Base-by-base conservation (phyloP, 2,888 invertebrate genomes). In the Cantharis lateralis region DNA sequence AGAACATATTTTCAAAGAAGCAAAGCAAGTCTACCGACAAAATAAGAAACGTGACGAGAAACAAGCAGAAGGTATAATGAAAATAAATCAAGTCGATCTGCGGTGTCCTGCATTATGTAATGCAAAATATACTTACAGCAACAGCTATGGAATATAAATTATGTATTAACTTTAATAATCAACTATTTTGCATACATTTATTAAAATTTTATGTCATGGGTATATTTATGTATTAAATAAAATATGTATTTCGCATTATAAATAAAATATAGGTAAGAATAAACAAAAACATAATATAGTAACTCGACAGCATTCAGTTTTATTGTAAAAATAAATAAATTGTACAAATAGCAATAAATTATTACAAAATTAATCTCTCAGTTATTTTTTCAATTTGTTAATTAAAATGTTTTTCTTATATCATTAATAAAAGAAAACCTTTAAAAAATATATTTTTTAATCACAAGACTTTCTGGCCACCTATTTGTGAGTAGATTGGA, bases 21-120 rank as follows among this genome's bases (percentile, higher is more conserved):
- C 80, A 79, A 78, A 77, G 79, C 80, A 79, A 80, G 82, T 82
- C 81, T 81, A 81, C 81, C 81, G 77, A 78, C 80, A 81, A 82
- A 83, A 83, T 83, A 82, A 83, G 83, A 83, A 82, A 83, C 83
- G 83, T 83, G 83, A 83, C 83, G 80, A 82, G 83, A 83, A 83
- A 83, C 81, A 81, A 81, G 81, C 79, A 75, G 70, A 71, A 77
- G 75, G 80, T 79, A 80, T 80, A 82, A 83, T 83, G 82, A 82
- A 82, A 82, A 83, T 82, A 81, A 83, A 82, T 82, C 81, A 81
- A 81, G 80, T 81, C 77, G 75, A 75, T 74, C 76, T 75, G 75
- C 73, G 76, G 68, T 72, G 75, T 68, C 69, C 72, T 68, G 71
- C 64, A 74, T 69, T 28, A 68, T 26, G 16, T 71, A 64, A 48